Evolutionary conservation across 1,140 invertebrate species (phyloP).

Genomic region (Globodera rostochiensis): DNA sequence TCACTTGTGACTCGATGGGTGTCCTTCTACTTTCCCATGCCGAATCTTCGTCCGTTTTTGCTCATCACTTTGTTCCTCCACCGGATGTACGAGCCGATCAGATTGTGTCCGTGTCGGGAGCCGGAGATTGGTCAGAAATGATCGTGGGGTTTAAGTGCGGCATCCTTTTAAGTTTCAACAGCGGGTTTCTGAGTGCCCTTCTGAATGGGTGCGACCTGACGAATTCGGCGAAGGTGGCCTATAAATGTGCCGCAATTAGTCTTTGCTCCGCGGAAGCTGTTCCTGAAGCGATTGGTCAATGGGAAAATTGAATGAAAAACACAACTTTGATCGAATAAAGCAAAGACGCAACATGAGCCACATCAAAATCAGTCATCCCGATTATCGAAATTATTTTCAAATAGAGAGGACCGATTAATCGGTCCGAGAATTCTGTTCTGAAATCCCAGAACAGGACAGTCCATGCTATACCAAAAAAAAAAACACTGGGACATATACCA

Average conservation of each 20-base stretch:
- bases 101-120: conserved; percentile 57
- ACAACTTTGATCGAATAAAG: no score
- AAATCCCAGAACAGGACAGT: no score
- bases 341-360: no score
- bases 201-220: conserved; percentile 16
- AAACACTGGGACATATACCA: no score
- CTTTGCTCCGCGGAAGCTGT: conserved; percentile 27
- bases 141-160: not conserved
- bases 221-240: conserved; percentile 32
- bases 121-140: conserved; percentile 51
- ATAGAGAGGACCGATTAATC: no score
- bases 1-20: conserved; percentile 34
- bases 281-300: conserved; percentile 18
- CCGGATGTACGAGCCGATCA: conserved; percentile 30
- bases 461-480: no score
- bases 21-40: conserved; percentile 22
- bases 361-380: no score
- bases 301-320: not conserved
- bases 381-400: no score
- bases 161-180: conserved; percentile 42
- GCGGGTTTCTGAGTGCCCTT: conserved; percentile 35
- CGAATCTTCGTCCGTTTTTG: not conserved
- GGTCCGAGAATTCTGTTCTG: no score
- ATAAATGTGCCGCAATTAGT: conserved; percentile 33
- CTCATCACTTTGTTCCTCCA: conserved; percentile 16